phyloP scores from a whole-genome alignment of 2,113 vertebrate species.

The Clarias magur region DNA sequence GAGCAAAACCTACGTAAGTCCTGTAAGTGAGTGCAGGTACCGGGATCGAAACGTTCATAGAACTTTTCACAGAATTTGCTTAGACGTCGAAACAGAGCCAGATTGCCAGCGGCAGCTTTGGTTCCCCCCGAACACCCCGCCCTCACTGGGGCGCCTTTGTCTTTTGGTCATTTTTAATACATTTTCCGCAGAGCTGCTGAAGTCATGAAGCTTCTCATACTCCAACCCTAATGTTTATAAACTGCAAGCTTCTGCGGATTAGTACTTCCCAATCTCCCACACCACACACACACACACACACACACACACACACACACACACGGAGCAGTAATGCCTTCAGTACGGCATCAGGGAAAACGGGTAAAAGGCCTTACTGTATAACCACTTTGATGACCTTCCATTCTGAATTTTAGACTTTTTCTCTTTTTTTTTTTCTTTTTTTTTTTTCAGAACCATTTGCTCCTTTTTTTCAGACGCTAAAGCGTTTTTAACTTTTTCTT shows the following conservation, averaged over 20 bases:
- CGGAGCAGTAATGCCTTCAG: conserved; percentile 6
- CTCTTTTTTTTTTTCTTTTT: too few relatives aligned
- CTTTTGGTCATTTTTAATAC: conserved; percentile 41
- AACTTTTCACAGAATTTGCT: conserved; percentile 5
- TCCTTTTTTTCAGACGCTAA: not conserved
- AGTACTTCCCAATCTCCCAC: conserved; percentile 36
- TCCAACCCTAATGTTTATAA: conserved; percentile 57
- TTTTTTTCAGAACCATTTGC: not conserved
- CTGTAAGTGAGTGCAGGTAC: not conserved
- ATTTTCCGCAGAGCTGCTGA: conserved; percentile 51
- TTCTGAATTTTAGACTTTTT: not conserved
- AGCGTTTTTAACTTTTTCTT: not conserved
- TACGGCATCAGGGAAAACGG: conserved; percentile 7
- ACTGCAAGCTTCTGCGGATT: conserved; percentile 53
- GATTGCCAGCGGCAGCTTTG: not conserved
- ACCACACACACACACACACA: not conserved
- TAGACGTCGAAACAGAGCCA: not conserved
- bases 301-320: not conserved
- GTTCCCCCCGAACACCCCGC: not conserved
- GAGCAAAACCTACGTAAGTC: not conserved
- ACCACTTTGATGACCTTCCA: conserved; percentile 38
- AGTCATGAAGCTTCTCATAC: conserved; percentile 54
- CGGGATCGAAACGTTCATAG: not conserved
- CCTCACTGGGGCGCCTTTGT: conserved; percentile 51
- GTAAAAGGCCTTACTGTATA: conserved; percentile 36